Base-by-base conservation (phyloP, 2,113 vertebrate genomes). In the Redunca redunca region DNA sequence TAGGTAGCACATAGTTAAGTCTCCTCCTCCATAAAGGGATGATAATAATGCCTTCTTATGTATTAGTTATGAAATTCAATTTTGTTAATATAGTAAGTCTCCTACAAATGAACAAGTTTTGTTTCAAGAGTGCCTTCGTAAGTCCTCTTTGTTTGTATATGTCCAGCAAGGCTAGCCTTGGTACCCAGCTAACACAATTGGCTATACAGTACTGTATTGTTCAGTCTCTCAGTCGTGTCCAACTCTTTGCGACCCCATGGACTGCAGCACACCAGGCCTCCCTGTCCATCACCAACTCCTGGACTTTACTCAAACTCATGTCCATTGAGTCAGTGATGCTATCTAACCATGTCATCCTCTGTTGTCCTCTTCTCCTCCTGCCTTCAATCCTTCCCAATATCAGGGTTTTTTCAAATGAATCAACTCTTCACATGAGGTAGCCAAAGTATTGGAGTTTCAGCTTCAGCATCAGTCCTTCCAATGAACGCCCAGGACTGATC, bases 141-240 rank as follows among this genome's bases (percentile, higher is more conserved):
- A 50, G 16, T 17, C 46, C 28, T 30, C 2, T 50, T 50, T 80
- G 9, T 80, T 50, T 17, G 16, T 80, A 36, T 36, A 80, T 5
- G 4, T 80, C 26, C 26, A 33, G 15, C 0, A 2, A 50, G 28
- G 46, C 19, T 50, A 80, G 46, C 46, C 16, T 80, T 48, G 46
- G 77, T 80, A 19, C 15, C 28, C 8, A 80, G 11, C 43, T 50
- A 80, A 50, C 77, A 80, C 28, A 50, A 11, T 6, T 50, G 28
- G 46, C 77, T 50, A 50, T 50, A 33, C 1, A 80, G 77, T 33
- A 80, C 77, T 50, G 77, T 80, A 80, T 9, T 19, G 46, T 80
- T 50, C 64, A 71, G n/a, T 71, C 4, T 1, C n/a, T 71, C 64
- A 71, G 64, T 71, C 1, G 0, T 71, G 17, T 71, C 64, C 4